Evolutionary conservation across 2,888 invertebrate species (phyloP).

Genomic region (Hirtodrosophila trivittata): DNA sequence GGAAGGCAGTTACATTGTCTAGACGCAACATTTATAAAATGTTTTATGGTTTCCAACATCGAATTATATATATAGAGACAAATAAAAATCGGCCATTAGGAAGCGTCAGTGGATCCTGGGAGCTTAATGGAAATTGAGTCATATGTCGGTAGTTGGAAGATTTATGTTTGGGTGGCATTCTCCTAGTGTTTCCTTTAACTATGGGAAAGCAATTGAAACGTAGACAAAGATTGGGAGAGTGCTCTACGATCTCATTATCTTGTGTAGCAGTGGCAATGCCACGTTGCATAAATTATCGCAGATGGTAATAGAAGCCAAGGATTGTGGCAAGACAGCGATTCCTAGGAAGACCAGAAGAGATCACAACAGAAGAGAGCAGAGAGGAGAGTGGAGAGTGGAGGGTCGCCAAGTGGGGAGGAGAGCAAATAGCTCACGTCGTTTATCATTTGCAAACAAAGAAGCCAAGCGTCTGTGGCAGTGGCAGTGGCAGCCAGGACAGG

Average conservation of each 20-base stretch:
- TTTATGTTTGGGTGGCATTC: conserved; percentile 7
- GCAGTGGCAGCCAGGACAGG: conserved; percentile 14
- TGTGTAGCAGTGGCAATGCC: conserved; percentile 42
- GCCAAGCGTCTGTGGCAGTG: conserved; percentile 53
- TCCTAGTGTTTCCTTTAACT: background rate
- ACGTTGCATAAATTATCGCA: conserved; percentile 67
- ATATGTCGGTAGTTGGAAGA: conserved; percentile 26
- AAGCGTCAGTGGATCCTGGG: background rate
- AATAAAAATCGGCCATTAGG: conserved; percentile 67
- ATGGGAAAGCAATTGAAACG: background rate
- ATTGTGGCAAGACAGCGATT: conserved; percentile 38
- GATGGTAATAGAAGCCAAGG: conserved; percentile 57
- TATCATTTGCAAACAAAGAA: conserved; percentile 77
- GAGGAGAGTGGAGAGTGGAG: background rate
- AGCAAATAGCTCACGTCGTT: conserved; percentile 74
- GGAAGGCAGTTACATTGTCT: conserved; percentile 79
- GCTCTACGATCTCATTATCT: conserved; percentile 21
- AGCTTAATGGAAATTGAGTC: conserved; percentile 41
- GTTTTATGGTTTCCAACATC: conserved; percentile 74
- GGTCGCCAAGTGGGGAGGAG: conserved; percentile 10
- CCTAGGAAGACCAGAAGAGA: conserved; percentile 44
- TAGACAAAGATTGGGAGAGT: background rate
- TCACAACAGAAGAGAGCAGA: conserved; percentile 4
- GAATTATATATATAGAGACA: conserved; percentile 74
- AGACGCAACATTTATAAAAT: conserved; percentile 79